A percentile compares a stretch with the other conserved stretches of the same genome.
These are phyloP conservation scores for Cryptocheilus praepositus DNA, from an alignment of 2,888 invertebrate species.

Conservation along the genomic window DNA sequence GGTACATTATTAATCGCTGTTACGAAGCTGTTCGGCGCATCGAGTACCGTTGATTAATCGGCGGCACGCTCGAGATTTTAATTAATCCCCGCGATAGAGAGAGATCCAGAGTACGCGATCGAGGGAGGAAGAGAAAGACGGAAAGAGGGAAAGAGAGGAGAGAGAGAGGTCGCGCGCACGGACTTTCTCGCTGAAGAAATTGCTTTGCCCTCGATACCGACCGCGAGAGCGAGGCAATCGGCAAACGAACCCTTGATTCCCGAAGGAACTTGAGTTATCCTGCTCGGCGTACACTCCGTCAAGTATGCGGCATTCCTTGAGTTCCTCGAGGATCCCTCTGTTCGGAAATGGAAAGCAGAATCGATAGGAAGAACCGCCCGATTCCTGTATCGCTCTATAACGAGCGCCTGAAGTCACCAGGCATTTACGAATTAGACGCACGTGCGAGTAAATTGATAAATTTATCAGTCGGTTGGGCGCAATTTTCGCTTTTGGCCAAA, in stretches of 20 bases:
- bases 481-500: too few relatives aligned
- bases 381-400: too few relatives aligned
- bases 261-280: conserved; percentile 51
- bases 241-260: conserved; percentile 53
- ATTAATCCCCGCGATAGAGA: conserved; percentile 56
- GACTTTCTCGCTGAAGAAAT: conserved; percentile 36
- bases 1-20: conserved; percentile 65
- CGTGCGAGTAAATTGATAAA: too few relatives aligned
- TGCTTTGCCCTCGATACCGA: conserved; percentile 48
- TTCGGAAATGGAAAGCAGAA: too few relatives aligned
- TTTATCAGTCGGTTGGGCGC: too few relatives aligned
- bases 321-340: conserved; percentile 30
- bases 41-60: conserved; percentile 66
- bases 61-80: conserved; percentile 63
- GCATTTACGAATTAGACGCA: too few relatives aligned
- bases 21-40: conserved; percentile 56
- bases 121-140: conserved; percentile 17
- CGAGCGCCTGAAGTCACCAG: too few relatives aligned
- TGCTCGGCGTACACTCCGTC: conserved; percentile 36
- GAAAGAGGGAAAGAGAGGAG: not conserved
- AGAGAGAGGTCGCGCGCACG: conserved; percentile 6
- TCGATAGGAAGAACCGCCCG: too few relatives aligned
- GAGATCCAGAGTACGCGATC: conserved; percentile 12
- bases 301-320: conserved; percentile 40
- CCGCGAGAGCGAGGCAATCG: conserved; percentile 44